Conservation (phyloP, 2,888 invertebrate genomes). For the Leptinotarsa peninsularis region DNA sequence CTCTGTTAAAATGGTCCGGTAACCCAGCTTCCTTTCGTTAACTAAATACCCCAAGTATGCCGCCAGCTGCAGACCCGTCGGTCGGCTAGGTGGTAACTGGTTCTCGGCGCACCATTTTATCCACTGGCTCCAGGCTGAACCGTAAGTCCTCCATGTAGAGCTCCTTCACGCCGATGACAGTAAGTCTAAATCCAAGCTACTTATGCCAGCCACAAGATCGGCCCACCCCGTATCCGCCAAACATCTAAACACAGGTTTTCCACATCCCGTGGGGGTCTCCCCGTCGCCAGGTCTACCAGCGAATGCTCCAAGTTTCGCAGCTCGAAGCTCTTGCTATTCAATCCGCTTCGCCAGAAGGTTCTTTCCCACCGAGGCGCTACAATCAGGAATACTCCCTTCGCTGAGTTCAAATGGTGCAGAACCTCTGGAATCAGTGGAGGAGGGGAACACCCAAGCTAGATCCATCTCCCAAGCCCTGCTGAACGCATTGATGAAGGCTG, state of each 20-base stretch:
- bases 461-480: too few relatives aligned
- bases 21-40: not conserved
- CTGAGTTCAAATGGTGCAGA: too few relatives aligned
- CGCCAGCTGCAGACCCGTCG: not conserved
- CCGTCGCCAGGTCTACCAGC: not conserved
- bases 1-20: not conserved
- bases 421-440: too few relatives aligned
- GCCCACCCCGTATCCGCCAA: constrained; percentile 34
- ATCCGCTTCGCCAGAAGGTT: constrained; percentile 54
- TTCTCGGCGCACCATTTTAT: not conserved
- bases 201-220: constrained; percentile 14
- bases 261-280: constrained; percentile 28
- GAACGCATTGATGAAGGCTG: too few relatives aligned
- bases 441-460: too few relatives aligned
- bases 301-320: constrained; percentile 27
- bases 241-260: constrained; percentile 37
- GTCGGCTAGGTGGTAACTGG: not conserved
- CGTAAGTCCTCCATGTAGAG: constrained; percentile 29
- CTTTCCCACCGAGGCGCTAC: constrained; percentile 26
- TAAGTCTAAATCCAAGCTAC: too few relatives aligned
- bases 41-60: not conserved
- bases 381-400: too few relatives aligned
- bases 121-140: constrained; percentile 30
- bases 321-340: constrained; percentile 53
- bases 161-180: too few relatives aligned